phyloP scores from a whole-genome alignment of 2,797 vertebrate species.

The Mormyrus hasselquistii region DNA sequence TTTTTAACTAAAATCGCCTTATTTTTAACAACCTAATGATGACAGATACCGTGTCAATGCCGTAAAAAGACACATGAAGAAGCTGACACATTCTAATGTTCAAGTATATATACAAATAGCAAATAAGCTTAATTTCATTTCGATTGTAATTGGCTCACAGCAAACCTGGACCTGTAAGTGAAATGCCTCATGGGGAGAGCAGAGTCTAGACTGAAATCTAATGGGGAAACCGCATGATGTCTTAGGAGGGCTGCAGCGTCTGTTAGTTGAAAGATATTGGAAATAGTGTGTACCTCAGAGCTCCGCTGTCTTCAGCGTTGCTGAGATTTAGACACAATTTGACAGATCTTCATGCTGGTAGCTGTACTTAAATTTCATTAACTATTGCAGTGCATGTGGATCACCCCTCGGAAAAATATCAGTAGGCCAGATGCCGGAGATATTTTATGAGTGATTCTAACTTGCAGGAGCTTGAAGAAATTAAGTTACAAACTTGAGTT shows the following conservation, averaged over 20 bases:
- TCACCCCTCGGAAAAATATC: neutral
- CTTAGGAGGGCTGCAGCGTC: neutral
- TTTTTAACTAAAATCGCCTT: neutral
- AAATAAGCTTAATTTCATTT: neutral
- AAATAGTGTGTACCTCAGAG: neutral
- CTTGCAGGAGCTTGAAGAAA: neutral
- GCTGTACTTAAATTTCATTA: slow-evolving; percentile 12
- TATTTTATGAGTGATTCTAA: neutral
- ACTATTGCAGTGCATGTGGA: neutral
- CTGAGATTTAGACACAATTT: slow-evolving; percentile 4
- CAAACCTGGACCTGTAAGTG: neutral
- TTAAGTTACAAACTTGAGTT: neutral
- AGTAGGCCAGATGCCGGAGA: neutral
- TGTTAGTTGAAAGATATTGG: slow-evolving; percentile 8
- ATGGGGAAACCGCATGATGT: neutral
- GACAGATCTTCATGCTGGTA: neutral
- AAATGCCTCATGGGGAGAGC: neutral
- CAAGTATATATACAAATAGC: neutral
- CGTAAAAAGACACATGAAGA: neutral
- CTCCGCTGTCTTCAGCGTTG: neutral
- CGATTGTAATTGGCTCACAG: neutral
- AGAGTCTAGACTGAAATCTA: slow-evolving; percentile 10
- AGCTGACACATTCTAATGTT: neutral
- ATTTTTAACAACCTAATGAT: neutral
- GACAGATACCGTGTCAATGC: neutral